Evolutionary conservation across 2,888 invertebrate genomes (phyloP).

Genomic region (Eupsilia transversa): DNA sequence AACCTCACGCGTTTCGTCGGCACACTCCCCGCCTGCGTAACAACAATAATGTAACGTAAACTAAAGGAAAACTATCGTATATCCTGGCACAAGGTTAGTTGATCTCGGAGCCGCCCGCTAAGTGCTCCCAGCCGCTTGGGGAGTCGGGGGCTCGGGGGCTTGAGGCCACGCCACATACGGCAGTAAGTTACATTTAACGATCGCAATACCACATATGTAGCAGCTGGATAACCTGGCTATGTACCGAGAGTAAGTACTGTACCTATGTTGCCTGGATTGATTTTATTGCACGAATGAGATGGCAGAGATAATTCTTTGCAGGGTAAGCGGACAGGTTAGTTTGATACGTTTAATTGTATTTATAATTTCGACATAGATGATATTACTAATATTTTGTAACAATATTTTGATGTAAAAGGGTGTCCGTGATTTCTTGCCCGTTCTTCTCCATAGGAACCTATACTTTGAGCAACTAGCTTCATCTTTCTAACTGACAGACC

Average conservation of each 20-base stretch:
- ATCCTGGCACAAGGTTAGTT: conserved; percentile 58
- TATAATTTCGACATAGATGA: too few species aligned
- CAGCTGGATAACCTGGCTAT: conserved; percentile 44
- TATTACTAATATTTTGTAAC: too few species aligned
- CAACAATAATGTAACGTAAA: conserved; percentile 52
- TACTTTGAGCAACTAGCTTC: too few species aligned
- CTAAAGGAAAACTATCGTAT: conserved; percentile 57
- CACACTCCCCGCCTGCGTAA: conserved; percentile 22
- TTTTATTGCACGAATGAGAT: conserved; percentile 42
- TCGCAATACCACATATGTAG: conserved; percentile 54
- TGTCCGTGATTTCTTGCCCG: too few species aligned
- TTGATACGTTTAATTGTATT: neutral
- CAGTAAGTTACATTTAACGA: conserved; percentile 64
- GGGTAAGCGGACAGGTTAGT: conserved; percentile 5
- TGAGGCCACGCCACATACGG: conserved; percentile 50
- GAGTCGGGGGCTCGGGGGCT: conserved; percentile 48
- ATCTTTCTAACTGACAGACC: too few species aligned
- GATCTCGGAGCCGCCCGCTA: conserved; percentile 58
- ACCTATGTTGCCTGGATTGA: conserved; percentile 35
- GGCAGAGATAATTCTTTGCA: conserved; percentile 19
- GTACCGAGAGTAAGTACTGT: conserved; percentile 40
- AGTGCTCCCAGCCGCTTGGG: conserved; percentile 54
- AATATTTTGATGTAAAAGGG: too few species aligned
- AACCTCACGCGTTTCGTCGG: neutral
- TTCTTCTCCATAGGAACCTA: too few species aligned